These are phyloP conservation scores for Ginglymostoma cirratum DNA, from an alignment of 2,113 vertebrate species.

Conservation along the genomic window DNA sequence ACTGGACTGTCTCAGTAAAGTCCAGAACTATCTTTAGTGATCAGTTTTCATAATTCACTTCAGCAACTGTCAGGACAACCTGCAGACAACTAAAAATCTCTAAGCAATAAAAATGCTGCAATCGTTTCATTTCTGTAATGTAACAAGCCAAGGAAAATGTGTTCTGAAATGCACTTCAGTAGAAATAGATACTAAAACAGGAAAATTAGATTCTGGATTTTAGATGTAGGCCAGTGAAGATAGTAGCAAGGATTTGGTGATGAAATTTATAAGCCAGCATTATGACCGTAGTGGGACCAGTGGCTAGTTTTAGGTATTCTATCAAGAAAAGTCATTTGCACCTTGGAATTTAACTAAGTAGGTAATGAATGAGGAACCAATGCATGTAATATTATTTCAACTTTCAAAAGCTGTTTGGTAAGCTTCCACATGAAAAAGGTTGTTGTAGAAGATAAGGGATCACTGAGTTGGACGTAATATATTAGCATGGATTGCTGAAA, in stretches of 20 bases:
- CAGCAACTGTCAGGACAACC: background rate
- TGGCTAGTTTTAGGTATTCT: background rate
- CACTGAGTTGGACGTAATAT: background rate
- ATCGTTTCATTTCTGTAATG: background rate
- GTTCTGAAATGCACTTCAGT: background rate
- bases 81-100: background rate
- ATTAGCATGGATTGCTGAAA: background rate
- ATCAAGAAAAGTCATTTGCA: background rate
- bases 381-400: background rate
- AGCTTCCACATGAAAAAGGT: background rate
- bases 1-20: background rate
- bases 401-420: background rate
- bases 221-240: background rate
- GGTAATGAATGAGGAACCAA: background rate
- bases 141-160: background rate
- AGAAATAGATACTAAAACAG: background rate
- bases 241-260: background rate
- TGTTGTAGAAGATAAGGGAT: background rate
- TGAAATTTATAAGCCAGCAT: background rate
- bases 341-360: background rate
- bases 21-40: background rate
- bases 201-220: background rate
- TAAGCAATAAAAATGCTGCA: background rate
- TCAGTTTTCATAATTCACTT: background rate
- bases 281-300: background rate